A percentile compares a stretch with the other conserved stretches of the same genome.
phyloP scores from a whole-genome alignment of 2,113 vertebrate species.

The Todiramphus chloris region DNA sequence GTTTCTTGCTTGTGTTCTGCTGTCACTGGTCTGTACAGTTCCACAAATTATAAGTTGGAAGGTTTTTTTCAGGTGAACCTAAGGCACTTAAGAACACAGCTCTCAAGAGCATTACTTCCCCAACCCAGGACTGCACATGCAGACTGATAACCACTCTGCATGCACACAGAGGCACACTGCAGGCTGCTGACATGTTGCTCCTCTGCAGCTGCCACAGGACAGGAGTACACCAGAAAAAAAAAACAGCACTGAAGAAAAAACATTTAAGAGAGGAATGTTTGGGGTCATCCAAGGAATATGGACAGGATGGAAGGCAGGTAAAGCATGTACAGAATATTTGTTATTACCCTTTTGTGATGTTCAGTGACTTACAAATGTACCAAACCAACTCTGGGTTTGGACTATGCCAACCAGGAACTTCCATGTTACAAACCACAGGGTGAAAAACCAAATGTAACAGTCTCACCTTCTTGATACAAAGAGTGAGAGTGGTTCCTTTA shows the following conservation, averaged over 20 bases:
- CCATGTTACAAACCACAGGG: neutral
- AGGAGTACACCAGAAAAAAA: neutral
- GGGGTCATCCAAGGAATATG: neutral
- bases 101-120: neutral
- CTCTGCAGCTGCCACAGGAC: neutral
- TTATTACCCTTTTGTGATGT: neutral
- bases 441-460: conserved; percentile 14
- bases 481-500: neutral
- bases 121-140: neutral
- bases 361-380: neutral
- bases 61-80: fast-evolving
- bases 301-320: neutral
- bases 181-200: neutral
- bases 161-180: fast-evolving
- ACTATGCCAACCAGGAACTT: neutral
- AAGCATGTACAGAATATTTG: neutral
- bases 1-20: neutral
- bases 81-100: neutral
- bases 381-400: neutral
- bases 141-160: neutral
- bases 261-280: neutral
- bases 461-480: neutral
- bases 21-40: neutral
- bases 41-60: neutral
- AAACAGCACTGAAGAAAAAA: neutral